A percentile compares a stretch with the other conserved stretches of the same genome.
Evolutionary conservation across 2,113 vertebrate genomes (phyloP).

Genomic region (Oophaga pumilio): DNA sequence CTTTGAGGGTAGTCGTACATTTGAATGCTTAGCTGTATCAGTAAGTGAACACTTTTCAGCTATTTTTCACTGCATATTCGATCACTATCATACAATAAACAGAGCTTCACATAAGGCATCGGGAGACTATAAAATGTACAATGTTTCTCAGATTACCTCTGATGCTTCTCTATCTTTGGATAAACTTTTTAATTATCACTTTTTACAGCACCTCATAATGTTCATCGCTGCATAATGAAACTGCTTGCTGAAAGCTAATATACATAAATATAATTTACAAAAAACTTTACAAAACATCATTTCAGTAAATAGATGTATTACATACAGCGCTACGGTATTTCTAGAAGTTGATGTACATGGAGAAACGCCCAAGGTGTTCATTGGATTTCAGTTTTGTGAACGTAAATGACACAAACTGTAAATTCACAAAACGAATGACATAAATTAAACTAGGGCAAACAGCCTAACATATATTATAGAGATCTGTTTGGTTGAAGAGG

Average conservation of each 20-base stretch:
- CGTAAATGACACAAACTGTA: slow-evolving; percentile 46
- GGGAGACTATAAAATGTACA: background rate
- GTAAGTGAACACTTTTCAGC: too few species aligned
- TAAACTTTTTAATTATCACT: slow-evolving; percentile 38
- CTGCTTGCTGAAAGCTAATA: slow-evolving; percentile 26
- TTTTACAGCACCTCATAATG: slow-evolving; percentile 36
- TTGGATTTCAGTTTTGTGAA: slow-evolving; percentile 35
- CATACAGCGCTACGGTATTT: background rate
- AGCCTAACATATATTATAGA: slow-evolving; percentile 51
- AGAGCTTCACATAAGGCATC: too few species aligned
- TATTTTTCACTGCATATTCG: too few species aligned
- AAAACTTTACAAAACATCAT: slow-evolving; percentile 21
- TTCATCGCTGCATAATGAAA: slow-evolving; percentile 42
- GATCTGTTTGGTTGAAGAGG: slow-evolving; percentile 54
- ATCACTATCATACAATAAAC: too few species aligned
- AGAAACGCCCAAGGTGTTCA: slow-evolving; percentile 22
- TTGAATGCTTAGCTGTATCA: too few species aligned
- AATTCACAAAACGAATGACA: slow-evolving; percentile 45
- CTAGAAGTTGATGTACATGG: background rate
- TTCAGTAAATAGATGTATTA: slow-evolving; percentile 5
- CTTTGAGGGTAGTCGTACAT: too few species aligned
- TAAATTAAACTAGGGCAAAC: slow-evolving; percentile 53
- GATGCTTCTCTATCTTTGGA: background rate
- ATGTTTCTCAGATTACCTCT: background rate
- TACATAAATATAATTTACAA: slow-evolving; percentile 27